These are phyloP conservation scores for Sylvia borin DNA, from an alignment of 2,797 vertebrate species.

Conservation along the genomic window DNA sequence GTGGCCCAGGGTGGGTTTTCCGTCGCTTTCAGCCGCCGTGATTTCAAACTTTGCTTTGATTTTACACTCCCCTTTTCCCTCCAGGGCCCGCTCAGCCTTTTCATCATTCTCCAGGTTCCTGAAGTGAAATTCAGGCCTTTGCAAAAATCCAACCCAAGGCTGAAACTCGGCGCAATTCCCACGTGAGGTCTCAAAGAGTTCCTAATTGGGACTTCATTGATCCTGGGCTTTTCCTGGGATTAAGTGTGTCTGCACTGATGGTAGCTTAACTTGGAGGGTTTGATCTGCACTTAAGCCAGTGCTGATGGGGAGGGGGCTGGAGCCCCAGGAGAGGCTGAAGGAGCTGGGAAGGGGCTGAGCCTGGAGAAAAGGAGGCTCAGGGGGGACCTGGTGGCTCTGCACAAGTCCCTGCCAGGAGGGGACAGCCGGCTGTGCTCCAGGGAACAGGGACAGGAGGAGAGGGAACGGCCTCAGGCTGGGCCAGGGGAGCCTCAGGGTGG, in stretches of 20 bases:
- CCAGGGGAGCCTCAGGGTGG: fast-evolving
- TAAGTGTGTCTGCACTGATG: neutral
- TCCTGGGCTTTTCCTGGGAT: neutral
- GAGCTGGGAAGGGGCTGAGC: neutral
- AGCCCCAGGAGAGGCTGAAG: neutral
- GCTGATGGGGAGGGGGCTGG: neutral
- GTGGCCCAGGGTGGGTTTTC: fast-evolving
- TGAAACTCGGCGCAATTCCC: neutral
- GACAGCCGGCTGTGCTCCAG: neutral
- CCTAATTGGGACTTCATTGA: conserved; percentile 11
- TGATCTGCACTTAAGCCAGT: neutral
- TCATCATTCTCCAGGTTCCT: neutral
- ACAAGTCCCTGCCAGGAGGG: neutral
- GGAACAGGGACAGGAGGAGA: neutral
- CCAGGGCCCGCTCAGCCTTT: neutral
- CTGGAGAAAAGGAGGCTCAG: neutral
- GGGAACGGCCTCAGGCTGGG: neutral
- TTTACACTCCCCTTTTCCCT: neutral
- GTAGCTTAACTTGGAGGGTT: neutral
- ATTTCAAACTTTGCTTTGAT: neutral
- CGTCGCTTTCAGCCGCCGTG: fast-evolving
- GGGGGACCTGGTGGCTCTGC: neutral
- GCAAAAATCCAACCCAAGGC: neutral
- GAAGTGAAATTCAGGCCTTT: neutral
- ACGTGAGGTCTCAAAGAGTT: neutral